Percentiles rank a stretch among this genome's conserved stretches.
Evolutionary conservation across 2,797 vertebrate species (phyloP).

Genomic region (Anguilla pacifica): DNA sequence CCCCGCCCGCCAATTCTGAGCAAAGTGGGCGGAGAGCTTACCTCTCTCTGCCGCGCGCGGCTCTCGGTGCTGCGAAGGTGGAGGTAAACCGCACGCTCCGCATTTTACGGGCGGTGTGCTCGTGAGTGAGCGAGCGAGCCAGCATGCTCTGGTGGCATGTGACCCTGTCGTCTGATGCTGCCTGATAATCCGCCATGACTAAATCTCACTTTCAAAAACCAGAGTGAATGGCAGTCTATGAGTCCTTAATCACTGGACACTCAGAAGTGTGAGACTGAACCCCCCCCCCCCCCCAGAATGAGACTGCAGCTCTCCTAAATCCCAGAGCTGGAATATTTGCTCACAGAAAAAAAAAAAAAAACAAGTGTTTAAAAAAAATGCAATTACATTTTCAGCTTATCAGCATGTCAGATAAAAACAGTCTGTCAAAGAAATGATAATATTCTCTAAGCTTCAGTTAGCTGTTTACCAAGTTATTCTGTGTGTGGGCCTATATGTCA

Average conservation of each 20-base stretch:
- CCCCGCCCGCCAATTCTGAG: slow-evolving; percentile 87
- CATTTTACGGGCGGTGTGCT: not conserved
- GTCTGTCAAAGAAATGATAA: not conserved
- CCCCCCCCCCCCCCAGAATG: not conserved
- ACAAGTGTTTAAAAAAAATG: not conserved
- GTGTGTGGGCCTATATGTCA: not conserved
- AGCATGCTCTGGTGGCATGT: not conserved
- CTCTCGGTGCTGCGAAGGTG: slow-evolving; percentile 42
- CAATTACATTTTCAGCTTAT: slow-evolving; percentile 4
- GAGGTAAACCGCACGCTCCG: slow-evolving; percentile 19
- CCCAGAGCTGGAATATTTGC: not conserved
- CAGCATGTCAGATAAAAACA: not conserved
- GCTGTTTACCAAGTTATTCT: not conserved
- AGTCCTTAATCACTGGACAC: slow-evolving; percentile 60
- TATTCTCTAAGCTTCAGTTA: not conserved
- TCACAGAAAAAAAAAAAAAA: not conserved
- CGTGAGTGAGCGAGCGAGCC: not conserved
- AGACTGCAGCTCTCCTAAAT: not conserved
- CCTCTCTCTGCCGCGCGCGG: slow-evolving; percentile 27
- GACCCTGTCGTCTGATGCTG: slow-evolving; percentile 30
- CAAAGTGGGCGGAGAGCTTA: slow-evolving; percentile 76
- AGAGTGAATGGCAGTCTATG: slow-evolving; percentile 69
- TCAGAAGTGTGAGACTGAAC: slow-evolving; percentile 58
- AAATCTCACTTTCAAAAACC: slow-evolving; percentile 59
- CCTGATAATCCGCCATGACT: slow-evolving; percentile 66